Conservation (phyloP, 2,113 vertebrate genomes). For the Vulpes lagopus region DNA sequence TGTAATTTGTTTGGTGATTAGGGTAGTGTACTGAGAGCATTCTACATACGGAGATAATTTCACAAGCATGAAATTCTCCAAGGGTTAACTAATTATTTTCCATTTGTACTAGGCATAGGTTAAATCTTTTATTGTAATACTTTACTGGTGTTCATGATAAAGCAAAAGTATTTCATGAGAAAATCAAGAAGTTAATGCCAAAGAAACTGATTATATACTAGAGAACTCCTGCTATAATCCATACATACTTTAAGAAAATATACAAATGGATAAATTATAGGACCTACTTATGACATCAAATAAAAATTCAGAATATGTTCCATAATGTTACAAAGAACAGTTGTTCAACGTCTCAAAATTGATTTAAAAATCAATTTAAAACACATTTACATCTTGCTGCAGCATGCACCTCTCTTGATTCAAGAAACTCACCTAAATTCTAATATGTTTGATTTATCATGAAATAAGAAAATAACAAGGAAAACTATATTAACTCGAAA, state of each 20-base stretch:
- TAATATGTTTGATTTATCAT: background rate
- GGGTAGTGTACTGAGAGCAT: background rate
- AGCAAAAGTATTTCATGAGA: conserved; percentile 43
- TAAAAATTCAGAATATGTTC: conserved; percentile 61
- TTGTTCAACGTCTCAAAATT: conserved; percentile 45
- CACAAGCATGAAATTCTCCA: background rate
- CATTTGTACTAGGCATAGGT: background rate
- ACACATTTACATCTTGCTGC: background rate
- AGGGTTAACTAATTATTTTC: background rate
- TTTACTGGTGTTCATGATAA: conserved; percentile 25
- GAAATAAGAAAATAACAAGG: conserved; percentile 28
- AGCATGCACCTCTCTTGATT: background rate
- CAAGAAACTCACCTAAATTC: conserved; percentile 23
- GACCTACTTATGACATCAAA: background rate
- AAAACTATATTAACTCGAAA: background rate
- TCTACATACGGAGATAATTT: background rate
- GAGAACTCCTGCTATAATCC: conserved; percentile 3
- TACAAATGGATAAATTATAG: conserved; percentile 47
- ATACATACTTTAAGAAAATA: conserved; percentile 35
- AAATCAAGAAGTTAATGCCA: conserved; percentile 59
- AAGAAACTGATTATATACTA: conserved; percentile 21
- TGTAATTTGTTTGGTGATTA: background rate
- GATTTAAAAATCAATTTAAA: conserved; percentile 70
- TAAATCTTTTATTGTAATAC: background rate
- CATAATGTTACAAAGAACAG: conserved; percentile 19